These are phyloP conservation scores for Muscidifurax raptorellus DNA, from an alignment of 1,140 invertebrate genomes.

Conservation along the genomic window DNA sequence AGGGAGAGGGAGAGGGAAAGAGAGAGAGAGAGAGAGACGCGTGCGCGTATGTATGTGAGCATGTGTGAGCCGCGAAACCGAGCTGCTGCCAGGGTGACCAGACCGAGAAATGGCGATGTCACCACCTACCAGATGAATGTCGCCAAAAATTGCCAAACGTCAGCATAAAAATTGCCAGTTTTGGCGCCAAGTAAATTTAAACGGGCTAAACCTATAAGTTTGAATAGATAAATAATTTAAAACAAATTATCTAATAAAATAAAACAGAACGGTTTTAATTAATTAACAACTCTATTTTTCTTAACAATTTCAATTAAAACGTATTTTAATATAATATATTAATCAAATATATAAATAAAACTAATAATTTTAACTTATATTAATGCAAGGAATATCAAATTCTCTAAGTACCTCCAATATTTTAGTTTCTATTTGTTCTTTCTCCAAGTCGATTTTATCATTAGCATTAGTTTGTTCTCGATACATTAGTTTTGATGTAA, in stretches of 20 bases:
- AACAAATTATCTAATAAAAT: background rate
- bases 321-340: background rate
- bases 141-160: background rate
- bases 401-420: background rate
- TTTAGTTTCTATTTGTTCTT: background rate
- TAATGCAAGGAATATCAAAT: background rate
- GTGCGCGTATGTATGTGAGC: too few species aligned
- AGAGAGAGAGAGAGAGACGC: too few species aligned
- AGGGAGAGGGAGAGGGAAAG: too few species aligned
- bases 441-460: background rate
- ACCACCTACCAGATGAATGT: background rate
- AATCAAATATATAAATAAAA: background rate
- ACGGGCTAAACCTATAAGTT: background rate
- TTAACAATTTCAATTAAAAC: background rate
- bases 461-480: too few species aligned
- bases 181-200: conserved; percentile 5
- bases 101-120: background rate
- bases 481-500: conserved; percentile 42
- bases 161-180: too few species aligned
- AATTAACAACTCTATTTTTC: background rate
- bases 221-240: background rate
- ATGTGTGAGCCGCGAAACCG: too few species aligned
- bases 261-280: background rate
- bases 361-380: background rate
- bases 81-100: too few species aligned